Evolutionary conservation across 1,140 invertebrate species (phyloP).

Genomic region (Rhyacophila brunnea): DNA sequence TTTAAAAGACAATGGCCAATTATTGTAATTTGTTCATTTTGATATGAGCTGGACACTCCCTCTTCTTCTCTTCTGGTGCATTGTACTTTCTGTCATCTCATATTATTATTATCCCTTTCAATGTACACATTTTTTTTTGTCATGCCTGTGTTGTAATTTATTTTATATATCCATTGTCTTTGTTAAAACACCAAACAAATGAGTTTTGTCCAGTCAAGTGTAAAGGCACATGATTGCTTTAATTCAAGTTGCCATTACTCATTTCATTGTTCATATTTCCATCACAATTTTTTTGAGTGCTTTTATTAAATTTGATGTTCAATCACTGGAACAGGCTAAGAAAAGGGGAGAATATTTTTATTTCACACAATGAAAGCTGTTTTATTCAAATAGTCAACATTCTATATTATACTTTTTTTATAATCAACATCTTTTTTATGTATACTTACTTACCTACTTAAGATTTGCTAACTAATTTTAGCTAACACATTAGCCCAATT

Average conservation of each 20-base stretch:
- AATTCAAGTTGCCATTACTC: conserved; percentile 14
- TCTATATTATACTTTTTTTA: too few relatives aligned
- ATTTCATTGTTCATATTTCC: conserved; percentile 7
- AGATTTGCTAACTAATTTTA: too few relatives aligned
- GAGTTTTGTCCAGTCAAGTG: conserved; percentile 16
- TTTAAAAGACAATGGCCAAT: conserved; percentile 30
- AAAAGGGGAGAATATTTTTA: too few relatives aligned
- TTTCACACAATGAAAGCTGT: too few relatives aligned
- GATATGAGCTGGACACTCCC: conserved; percentile 19
- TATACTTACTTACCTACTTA: too few relatives aligned
- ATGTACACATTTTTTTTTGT: not conserved
- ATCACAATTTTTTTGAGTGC: conserved; percentile 6
- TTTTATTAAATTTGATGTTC: not conserved
- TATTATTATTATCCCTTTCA: conserved; percentile 13
- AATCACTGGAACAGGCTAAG: not conserved
- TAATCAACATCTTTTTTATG: too few relatives aligned
- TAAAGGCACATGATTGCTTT: conserved; percentile 10
- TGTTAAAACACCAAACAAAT: conserved; percentile 11
- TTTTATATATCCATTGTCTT: conserved; percentile 31
- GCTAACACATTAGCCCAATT: too few relatives aligned
- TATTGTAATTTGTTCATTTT: conserved; percentile 32
- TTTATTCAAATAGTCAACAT: too few relatives aligned
- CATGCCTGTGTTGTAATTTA: conserved; percentile 23
- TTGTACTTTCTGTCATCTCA: conserved; percentile 24
- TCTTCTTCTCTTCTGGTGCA: conserved; percentile 4